Evolutionary conservation across 2,888 invertebrate species (phyloP).

Genomic region (Eurytoma adleriae): DNA sequence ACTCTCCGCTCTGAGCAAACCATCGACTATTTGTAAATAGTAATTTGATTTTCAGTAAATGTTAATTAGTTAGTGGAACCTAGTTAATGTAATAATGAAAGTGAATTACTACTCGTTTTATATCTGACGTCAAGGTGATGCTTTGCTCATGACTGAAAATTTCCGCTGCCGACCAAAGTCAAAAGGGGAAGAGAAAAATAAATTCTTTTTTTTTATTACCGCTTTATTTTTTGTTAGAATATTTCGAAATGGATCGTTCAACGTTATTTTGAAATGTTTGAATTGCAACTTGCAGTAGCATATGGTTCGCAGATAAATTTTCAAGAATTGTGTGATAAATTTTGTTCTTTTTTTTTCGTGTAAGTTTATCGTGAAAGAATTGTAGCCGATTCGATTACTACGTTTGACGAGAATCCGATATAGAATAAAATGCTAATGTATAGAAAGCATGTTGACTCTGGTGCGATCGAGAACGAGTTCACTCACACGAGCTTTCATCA

Average conservation of each 20-base stretch:
- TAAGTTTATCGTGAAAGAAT: slow-evolving; percentile 1
- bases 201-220: neutral
- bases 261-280: too few species aligned
- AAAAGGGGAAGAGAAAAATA: slow-evolving; percentile 1
- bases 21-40: slow-evolving; percentile 44
- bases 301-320: too few species aligned
- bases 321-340: slow-evolving; percentile 3
- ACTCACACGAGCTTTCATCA: slow-evolving; percentile 58
- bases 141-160: slow-evolving; percentile 38
- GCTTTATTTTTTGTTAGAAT: neutral
- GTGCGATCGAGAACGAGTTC: slow-evolving; percentile 51
- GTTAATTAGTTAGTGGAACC: slow-evolving; percentile 27
- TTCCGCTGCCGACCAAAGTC: slow-evolving; percentile 4
- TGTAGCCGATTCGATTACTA: slow-evolving; percentile 5
- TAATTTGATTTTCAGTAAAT: slow-evolving; percentile 36
- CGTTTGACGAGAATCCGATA: slow-evolving; percentile 22
- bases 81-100: slow-evolving; percentile 43
- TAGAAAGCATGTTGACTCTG: slow-evolving; percentile 42
- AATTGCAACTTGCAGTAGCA: too few species aligned
- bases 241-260: too few species aligned
- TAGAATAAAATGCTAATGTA: slow-evolving; percentile 50
- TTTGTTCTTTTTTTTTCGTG: slow-evolving; percentile 15
- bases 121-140: slow-evolving; percentile 14
- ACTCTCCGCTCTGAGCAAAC: slow-evolving; percentile 20
- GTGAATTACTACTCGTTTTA: slow-evolving; percentile 44